Conservation (phyloP, 2,797 vertebrate species). For the Chelon labrosus region DNA sequence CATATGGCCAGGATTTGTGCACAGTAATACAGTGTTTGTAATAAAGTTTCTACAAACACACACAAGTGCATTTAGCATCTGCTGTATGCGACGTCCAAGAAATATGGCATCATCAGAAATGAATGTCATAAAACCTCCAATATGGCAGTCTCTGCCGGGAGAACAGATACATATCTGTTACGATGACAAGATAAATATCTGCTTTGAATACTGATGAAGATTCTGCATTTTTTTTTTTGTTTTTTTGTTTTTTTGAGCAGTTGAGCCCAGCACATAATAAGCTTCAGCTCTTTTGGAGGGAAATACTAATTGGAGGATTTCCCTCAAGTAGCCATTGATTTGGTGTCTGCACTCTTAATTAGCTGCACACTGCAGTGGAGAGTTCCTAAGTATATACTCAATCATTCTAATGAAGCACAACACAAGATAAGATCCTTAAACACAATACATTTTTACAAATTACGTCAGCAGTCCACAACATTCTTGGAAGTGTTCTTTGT, state of each 20-base stretch:
- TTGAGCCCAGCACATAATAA: too few relatives aligned
- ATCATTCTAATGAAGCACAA: not conserved
- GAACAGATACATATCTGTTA: not conserved
- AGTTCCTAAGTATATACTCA: not conserved
- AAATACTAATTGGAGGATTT: not conserved
- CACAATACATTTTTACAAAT: too few relatives aligned
- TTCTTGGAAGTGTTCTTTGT: too few relatives aligned
- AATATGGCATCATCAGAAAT: slow-evolving; percentile 4
- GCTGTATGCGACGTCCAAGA: slow-evolving; percentile 8
- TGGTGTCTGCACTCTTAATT: not conserved
- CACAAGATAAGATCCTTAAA: too few relatives aligned
- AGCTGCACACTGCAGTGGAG: not conserved
- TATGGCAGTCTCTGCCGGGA: not conserved
- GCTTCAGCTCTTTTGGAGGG: not conserved
- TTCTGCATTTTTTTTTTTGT: not conserved
- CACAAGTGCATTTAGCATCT: not conserved
- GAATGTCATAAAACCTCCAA: not conserved
- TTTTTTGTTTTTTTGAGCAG: not conserved
- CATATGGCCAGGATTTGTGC: slow-evolving; percentile 20
- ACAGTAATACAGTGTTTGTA: slow-evolving; percentile 8
- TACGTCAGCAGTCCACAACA: too few relatives aligned
- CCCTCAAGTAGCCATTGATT: slow-evolving; percentile 4
- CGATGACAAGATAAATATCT: not conserved
- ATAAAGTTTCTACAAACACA: slow-evolving; percentile 4
- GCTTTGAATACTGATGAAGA: not conserved